A percentile compares a stretch with the other conserved stretches of the same genome.
Evolutionary conservation across 2,888 invertebrate species (phyloP).

Genomic region (Drosophila yooni): DNA sequence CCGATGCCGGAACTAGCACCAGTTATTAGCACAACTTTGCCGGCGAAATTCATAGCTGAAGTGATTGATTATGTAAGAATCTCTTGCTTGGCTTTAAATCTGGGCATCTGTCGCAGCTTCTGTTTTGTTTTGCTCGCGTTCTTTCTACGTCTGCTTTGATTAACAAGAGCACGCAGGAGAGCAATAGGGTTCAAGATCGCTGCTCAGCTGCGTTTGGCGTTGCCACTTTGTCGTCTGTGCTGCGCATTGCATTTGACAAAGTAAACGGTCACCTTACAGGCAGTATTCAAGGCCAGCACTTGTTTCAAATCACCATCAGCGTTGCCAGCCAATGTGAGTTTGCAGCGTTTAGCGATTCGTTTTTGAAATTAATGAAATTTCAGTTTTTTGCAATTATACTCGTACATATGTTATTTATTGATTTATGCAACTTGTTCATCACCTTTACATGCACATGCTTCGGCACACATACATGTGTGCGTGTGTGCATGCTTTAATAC

Average conservation of each 20-base stretch:
- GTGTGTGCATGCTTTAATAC: conserved; percentile 68
- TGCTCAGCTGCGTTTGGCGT: conserved; percentile 19
- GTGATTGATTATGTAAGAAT: conserved; percentile 56
- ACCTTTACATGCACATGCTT: conserved; percentile 61
- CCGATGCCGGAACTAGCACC: conserved; percentile 92
- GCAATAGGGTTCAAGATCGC: conserved; percentile 33
- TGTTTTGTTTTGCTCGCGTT: conserved; percentile 19
- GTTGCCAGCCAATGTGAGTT: background rate
- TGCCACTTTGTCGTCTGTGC: conserved; percentile 7
- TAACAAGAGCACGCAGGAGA: conserved; percentile 31
- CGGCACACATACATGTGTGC: conserved; percentile 31
- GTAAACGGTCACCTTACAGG: background rate
- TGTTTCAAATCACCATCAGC: background rate
- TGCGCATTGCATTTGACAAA: background rate
- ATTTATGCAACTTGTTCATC: conserved; percentile 72
- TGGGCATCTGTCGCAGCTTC: conserved; percentile 28
- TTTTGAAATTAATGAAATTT: background rate
- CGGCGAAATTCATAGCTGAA: conserved; percentile 86
- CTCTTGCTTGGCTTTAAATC: conserved; percentile 23
- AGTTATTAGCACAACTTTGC: conserved; percentile 88
- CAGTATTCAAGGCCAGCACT: background rate
- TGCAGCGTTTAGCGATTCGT: background rate
- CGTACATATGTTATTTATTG: conserved; percentile 73
- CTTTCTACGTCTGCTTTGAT: conserved; percentile 24
- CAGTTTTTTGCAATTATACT: conserved; percentile 7